Evolutionary conservation across 2,888 invertebrate genomes (phyloP).

Genomic region (Cerastis leucographa): DNA sequence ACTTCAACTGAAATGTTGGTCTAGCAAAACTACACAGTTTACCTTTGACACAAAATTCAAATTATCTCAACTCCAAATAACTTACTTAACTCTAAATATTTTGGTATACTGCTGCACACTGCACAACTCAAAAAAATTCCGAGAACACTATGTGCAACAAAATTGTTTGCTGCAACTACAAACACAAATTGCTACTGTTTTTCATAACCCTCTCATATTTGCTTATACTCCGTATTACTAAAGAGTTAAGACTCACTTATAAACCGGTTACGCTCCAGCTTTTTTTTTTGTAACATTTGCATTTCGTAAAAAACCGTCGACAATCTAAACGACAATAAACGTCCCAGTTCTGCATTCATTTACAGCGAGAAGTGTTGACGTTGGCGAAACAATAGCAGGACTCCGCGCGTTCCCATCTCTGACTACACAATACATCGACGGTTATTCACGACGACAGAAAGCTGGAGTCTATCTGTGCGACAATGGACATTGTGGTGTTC

Average conservation of each 20-base stretch:
- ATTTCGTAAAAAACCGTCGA: slow-evolving; percentile 72
- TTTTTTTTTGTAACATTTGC: slow-evolving; percentile 75
- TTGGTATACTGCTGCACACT: slow-evolving; percentile 36
- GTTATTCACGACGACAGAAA: slow-evolving; percentile 69
- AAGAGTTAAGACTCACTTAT: slow-evolving; percentile 64
- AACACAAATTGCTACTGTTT: slow-evolving; percentile 28
- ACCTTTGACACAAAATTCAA: slow-evolving; percentile 43
- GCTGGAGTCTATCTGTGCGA: slow-evolving; percentile 64
- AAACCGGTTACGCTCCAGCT: slow-evolving; percentile 66
- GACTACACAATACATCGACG: slow-evolving; percentile 77
- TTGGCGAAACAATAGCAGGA: slow-evolving; percentile 79
- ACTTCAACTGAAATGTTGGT: slow-evolving; percentile 29
- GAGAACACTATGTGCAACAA: slow-evolving; percentile 25
- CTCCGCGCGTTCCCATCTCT: slow-evolving; percentile 71
- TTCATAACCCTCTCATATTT: slow-evolving; percentile 42
- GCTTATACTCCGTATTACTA: slow-evolving; percentile 52
- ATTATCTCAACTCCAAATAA: slow-evolving; percentile 42
- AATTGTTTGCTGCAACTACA: slow-evolving; percentile 29
- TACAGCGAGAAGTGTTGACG: slow-evolving; percentile 81
- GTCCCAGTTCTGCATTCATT: slow-evolving; percentile 79
- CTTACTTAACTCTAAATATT: slow-evolving; percentile 40
- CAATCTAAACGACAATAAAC: slow-evolving; percentile 78
- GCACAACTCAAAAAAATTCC: slow-evolving; percentile 33
- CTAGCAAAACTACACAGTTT: slow-evolving; percentile 35
- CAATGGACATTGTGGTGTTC: slow-evolving; percentile 73